Percentiles rank a stretch among this genome's conserved stretches.
These are phyloP conservation scores for Neolamprologus modestus DNA, from an alignment of 2,113 vertebrate genomes.

Conservation along the genomic window DNA sequence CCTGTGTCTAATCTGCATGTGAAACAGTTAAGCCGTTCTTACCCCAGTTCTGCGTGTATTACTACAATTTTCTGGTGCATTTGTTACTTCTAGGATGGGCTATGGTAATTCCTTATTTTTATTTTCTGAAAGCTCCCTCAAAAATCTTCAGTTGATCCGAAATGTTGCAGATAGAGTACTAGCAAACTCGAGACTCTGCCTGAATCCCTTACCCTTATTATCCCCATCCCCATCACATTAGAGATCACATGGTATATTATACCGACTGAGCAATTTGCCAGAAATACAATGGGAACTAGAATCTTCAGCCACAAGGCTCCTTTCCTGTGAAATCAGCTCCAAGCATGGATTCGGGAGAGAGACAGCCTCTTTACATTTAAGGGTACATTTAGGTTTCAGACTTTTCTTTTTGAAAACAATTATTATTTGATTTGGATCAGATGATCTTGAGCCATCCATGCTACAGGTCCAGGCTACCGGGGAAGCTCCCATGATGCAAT, in stretches of 20 bases:
- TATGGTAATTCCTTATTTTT: background rate
- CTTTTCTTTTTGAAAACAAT: background rate
- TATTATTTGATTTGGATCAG: background rate
- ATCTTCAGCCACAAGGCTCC: background rate
- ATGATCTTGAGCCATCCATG: background rate
- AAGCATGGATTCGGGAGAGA: background rate
- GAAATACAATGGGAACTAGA: background rate
- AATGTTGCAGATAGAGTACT: background rate
- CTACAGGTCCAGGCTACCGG: fast-evolving
- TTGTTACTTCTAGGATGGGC: background rate
- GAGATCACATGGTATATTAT: background rate
- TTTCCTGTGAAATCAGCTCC: background rate
- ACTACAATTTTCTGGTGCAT: background rate
- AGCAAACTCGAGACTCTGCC: background rate
- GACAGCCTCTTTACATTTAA: background rate
- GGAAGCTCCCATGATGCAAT: background rate
- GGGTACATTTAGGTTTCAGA: background rate
- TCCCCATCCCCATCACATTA: background rate
- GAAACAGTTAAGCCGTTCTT: background rate
- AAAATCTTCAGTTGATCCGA: background rate
- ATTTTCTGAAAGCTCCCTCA: background rate
- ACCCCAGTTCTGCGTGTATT: background rate
- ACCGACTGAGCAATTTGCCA: background rate
- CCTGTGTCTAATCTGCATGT: background rate
- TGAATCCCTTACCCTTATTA: background rate